Base-by-base conservation (phyloP, 2,113 vertebrate species). In the Atractosteus spatula region DNA sequence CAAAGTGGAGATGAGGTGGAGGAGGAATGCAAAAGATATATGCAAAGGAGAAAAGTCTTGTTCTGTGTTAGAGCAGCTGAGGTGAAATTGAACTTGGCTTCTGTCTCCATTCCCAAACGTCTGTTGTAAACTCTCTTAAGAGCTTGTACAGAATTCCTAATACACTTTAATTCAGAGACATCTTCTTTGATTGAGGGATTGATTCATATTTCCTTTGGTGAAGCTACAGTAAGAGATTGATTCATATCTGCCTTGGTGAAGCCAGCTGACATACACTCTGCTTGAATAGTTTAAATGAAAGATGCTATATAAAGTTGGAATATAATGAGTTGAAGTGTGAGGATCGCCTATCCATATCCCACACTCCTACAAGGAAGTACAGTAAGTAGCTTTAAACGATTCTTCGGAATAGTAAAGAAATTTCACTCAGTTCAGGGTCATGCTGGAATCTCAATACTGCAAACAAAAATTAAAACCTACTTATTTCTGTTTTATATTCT, bases 381-480 rank as follows among this genome's bases (percentile, higher is more conserved):
- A 29, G 29, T n/a, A 41, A 57, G 41, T 62, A 66, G 7, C 55
- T 72, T 67, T 83, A 75, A 59, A 47, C 70, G 44, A 59, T 68
- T 56, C 43, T 43, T 57, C 41, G 45, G 59, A 56, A 41, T 68
- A 65, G 41, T 77, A 63, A 57, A 57, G 47, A 71, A 59, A 4
- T 4, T 66, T 29, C 29, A 29, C 70, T 72, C 74, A 45, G 71
- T 17, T 56, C 63, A 14, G 16, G 67, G 10, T 47, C 62, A 57
- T 51, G 42, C 62, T 77, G 78, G 80, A 72, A 72, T 79, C 76
- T 68, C 3, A 7, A 69, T 69, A 77, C 62, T 66, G 77, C 84
- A 88, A 90, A 88, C 84, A 84, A 74, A 47, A 5, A 67, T 69
- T 66, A 81, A 83, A 84, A 77, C 77, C 75, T 44, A 78, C 80